A percentile compares a stretch with the other conserved stretches of the same genome.
Conservation (phyloP, 1,140 invertebrate genomes). For the Caenorhabditis latens region DNA sequence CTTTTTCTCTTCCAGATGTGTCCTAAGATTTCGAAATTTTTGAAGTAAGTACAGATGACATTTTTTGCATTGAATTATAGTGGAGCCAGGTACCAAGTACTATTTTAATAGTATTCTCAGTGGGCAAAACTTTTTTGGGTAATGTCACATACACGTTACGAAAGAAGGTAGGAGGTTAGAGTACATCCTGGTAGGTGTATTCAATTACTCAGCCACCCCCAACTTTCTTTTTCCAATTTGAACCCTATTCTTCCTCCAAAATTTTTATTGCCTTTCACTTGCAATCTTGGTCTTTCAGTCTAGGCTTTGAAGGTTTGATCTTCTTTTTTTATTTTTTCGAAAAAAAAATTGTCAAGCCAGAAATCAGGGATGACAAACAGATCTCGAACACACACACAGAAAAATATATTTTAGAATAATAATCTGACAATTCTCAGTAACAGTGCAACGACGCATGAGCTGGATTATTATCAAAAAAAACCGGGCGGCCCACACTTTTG, state of each 20-base stretch:
- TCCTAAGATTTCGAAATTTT: neutral
- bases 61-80: neutral
- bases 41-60: neutral
- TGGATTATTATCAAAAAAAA: neutral
- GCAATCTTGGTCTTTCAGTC: neutral
- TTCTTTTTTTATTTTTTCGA: slow-evolving; percentile 12
- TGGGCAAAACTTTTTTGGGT: neutral
- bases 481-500: slow-evolving; percentile 38
- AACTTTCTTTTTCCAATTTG: slow-evolving; percentile 26
- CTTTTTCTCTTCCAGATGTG: neutral
- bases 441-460: slow-evolving; percentile 32
- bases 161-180: neutral
- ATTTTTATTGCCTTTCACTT: neutral
- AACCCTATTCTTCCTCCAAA: slow-evolving; percentile 27
- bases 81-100: neutral
- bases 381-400: neutral
- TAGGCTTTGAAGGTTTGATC: slow-evolving; percentile 31
- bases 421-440: slow-evolving; percentile 41
- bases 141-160: slow-evolving; percentile 29
- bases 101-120: neutral
- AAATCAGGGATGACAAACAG: slow-evolving; percentile 20
- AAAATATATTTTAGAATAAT: no score
- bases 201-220: slow-evolving; percentile 36
- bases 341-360: neutral
- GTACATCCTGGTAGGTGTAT: slow-evolving; percentile 21